These are phyloP conservation scores for Gorsachius magnificus DNA, from an alignment of 2,797 vertebrate species.

Conservation along the genomic window DNA sequence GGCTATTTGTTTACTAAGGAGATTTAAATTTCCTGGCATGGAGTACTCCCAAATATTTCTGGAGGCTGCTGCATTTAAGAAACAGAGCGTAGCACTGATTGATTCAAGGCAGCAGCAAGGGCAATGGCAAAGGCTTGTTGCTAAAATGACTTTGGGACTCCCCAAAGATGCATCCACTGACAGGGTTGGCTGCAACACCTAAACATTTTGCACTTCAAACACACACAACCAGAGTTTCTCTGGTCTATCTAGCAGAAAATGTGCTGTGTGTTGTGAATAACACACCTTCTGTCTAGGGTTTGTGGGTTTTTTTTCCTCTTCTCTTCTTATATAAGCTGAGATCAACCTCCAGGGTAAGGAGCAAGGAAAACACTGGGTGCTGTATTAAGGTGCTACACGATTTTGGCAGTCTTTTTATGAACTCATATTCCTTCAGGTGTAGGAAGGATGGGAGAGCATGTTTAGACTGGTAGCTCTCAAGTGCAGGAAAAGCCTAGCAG, in stretches of 20 bases:
- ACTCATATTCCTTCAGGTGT: constrained; percentile 12
- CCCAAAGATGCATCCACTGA: not conserved
- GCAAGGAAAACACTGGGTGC: not conserved
- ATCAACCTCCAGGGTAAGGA: not conserved
- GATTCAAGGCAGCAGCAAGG: not conserved
- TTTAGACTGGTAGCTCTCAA: constrained; percentile 13
- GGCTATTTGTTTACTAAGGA: not conserved
- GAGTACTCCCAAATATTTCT: not conserved
- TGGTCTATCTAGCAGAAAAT: not conserved
- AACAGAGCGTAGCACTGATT: not conserved
- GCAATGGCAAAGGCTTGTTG: not conserved
- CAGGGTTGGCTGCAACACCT: not conserved
- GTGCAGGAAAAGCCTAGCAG: not conserved
- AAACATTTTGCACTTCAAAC: not conserved
- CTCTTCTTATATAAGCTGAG: not conserved
- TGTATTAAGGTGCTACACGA: not conserved
- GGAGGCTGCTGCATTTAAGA: not conserved
- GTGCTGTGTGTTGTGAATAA: not conserved
- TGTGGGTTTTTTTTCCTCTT: too few relatives aligned
- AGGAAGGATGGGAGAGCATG: not conserved
- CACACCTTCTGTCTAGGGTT: not conserved
- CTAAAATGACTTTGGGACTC: not conserved
- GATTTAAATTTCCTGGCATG: not conserved
- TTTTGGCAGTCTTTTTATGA: constrained; percentile 4
- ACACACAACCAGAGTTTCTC: not conserved